Evolutionary conservation across 1,140 invertebrate genomes (phyloP).

Genomic region (Parapsyche elsis): DNA sequence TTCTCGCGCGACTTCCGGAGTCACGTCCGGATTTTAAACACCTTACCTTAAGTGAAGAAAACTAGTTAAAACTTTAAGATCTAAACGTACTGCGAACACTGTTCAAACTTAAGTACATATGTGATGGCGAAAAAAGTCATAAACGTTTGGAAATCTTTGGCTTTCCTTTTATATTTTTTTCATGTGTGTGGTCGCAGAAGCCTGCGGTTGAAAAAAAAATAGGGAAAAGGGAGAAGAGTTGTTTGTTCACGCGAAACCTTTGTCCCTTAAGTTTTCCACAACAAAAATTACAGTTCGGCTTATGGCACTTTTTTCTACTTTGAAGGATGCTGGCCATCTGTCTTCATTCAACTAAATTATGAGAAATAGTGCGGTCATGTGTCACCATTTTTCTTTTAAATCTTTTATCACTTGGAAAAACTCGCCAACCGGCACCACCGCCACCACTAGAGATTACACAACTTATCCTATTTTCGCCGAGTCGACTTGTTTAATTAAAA

Average conservation of each 20-base stretch:
- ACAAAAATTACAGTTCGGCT: constrained; percentile 35
- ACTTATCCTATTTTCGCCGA: constrained; percentile 18
- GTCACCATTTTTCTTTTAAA: constrained; percentile 49
- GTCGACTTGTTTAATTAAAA: constrained; percentile 12
- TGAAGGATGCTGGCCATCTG: constrained; percentile 43
- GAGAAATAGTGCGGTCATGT: constrained; percentile 46
- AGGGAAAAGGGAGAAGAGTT: background rate
- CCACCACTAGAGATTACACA: background rate
- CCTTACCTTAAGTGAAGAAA: constrained; percentile 24
- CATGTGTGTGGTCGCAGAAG: background rate
- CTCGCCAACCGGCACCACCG: background rate
- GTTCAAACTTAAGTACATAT: background rate
- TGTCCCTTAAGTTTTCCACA: constrained; percentile 23
- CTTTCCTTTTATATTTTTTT: constrained; percentile 13
- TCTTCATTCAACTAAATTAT: constrained; percentile 48
- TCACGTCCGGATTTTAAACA: constrained; percentile 47
- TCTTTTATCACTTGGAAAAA: constrained; percentile 36
- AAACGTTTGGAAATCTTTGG: background rate
- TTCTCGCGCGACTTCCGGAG: background rate
- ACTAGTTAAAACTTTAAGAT: constrained; percentile 47
- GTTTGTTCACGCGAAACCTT: constrained; percentile 21
- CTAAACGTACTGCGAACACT: constrained; percentile 6
- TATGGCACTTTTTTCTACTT: constrained; percentile 42
- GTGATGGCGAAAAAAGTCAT: background rate
- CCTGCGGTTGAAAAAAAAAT: background rate